phyloP scores from a whole-genome alignment of 2,888 invertebrate genomes.

The Cerastoderma edule region DNA sequence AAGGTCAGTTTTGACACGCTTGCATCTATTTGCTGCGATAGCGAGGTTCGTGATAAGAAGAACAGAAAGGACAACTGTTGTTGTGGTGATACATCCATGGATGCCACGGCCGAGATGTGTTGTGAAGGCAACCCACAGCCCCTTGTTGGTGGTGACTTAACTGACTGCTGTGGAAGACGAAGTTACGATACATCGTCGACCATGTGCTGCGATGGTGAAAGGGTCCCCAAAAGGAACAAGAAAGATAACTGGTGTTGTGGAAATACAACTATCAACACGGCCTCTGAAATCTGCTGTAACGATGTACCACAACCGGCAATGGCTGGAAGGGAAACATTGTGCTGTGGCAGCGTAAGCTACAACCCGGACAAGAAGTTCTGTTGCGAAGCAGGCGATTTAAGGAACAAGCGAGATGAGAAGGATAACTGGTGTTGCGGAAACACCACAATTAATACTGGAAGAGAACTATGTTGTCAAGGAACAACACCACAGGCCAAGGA shows the following conservation, averaged over 20 bases:
- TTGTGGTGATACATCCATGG: conserved; percentile 49
- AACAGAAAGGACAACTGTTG: conserved; percentile 49
- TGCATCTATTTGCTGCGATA: conserved; percentile 41
- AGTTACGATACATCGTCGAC: conserved; percentile 42
- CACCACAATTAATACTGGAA: conserved; percentile 24
- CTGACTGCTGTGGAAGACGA: conserved; percentile 41
- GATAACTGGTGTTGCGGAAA: conserved; percentile 47
- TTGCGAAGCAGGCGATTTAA: conserved; percentile 26
- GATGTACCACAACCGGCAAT: conserved; percentile 32
- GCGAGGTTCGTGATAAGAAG: conserved; percentile 45
- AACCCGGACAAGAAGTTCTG: conserved; percentile 35
- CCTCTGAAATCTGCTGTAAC: conserved; percentile 37
- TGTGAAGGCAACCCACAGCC: conserved; percentile 43
- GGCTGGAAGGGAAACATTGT: conserved; percentile 44
- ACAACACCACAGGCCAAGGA: conserved; percentile 3
- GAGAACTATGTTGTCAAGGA: conserved; percentile 38
- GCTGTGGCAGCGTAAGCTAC: conserved; percentile 40
- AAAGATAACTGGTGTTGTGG: conserved; percentile 45
- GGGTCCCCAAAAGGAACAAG: conserved; percentile 34
- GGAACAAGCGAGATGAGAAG: conserved; percentile 16
- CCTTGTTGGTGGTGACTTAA: conserved; percentile 39
- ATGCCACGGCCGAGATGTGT: conserved; percentile 48
- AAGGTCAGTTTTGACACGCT: conserved; percentile 38
- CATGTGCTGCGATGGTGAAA: conserved; percentile 44
- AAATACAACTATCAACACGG: conserved; percentile 40